Conservation (phyloP, 2,888 invertebrate genomes). For the Diarsia dahlii region DNA sequence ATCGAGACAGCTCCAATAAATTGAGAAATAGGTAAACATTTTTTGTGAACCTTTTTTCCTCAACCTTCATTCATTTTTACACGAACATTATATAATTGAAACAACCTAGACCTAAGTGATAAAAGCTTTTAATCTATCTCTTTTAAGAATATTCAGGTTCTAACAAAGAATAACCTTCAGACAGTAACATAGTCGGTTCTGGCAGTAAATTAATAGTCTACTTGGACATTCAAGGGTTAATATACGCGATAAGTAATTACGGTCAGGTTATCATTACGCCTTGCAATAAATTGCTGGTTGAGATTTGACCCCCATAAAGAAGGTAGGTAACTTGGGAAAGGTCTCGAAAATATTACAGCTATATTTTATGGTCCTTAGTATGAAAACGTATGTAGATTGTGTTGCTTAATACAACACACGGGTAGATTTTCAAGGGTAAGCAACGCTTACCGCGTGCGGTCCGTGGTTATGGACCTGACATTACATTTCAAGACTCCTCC, state of each 20-base stretch:
- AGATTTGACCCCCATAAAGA: slow-evolving; percentile 74
- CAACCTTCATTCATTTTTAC: slow-evolving; percentile 8
- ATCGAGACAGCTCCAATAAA: background rate
- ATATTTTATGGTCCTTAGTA: slow-evolving; percentile 52
- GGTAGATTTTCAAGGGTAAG: background rate
- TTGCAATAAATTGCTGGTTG: slow-evolving; percentile 67
- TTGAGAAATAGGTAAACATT: background rate
- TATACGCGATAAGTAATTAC: slow-evolving; percentile 75
- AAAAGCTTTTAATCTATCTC: slow-evolving; percentile 21
- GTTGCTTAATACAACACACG: background rate
- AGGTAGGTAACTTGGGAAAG: slow-evolving; percentile 63
- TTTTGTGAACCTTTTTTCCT: background rate
- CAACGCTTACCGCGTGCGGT: background rate
- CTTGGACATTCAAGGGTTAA: slow-evolving; percentile 70
- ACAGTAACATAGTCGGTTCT: slow-evolving; percentile 34
- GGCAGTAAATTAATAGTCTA: slow-evolving; percentile 63
- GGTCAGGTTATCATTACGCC: slow-evolving; percentile 69
- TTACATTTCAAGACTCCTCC: background rate
- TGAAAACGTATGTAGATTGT: slow-evolving; percentile 16
- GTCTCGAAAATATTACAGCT: slow-evolving; percentile 63
- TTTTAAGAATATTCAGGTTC: slow-evolving; percentile 18
- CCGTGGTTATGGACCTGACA: background rate
- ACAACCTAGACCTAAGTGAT: slow-evolving; percentile 3
- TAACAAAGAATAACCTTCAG: slow-evolving; percentile 49
- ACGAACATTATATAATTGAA: slow-evolving; percentile 8